Base-by-base conservation (phyloP, 2,888 invertebrate species). In the Metallyticus violacea region DNA sequence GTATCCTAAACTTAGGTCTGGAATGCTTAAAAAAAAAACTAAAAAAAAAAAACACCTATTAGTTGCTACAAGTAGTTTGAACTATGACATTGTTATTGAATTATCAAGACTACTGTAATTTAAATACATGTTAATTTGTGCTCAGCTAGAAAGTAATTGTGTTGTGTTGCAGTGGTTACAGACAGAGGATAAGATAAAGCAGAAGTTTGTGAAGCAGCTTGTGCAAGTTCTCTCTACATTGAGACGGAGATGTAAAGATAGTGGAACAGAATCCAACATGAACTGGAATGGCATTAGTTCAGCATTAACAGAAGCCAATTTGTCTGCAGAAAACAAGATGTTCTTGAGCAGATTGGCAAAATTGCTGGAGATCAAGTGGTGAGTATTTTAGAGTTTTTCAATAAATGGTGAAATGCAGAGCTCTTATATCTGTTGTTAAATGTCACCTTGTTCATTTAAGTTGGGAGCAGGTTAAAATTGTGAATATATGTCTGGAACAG, bases 121-220 rank as follows among this genome's bases (percentile, higher is more conserved):
- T 76, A 15, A 76, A 76, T 15, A 22, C 9, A 9, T 76, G 9
- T 76, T 76, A 76, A 9, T 76, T 9, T 76, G 22, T 76, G 9
- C 22, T 15, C 9, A 80, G 80, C 22, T 25, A 27, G 26, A 28
- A 80, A 25, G 7, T 28, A n/a, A 79, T 7, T n/a, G 26, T n/a
- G 79, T 29, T 29, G 28, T 27, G 7, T 86, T 40, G 22, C 26
- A 26, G 80, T 80, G 28, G 62, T 25, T 79, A 77, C 29, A 81
- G 77, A 22, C 5, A 1, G 62, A 80, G 22, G 29, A 90, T 88
- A 90, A 90, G 88, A 92, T 93, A 0, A 94, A 93, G 90, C 94
- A 94, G 89, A 94, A 94, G 90, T 95, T 94, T 90, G 91, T 94
- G 86, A 91, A 91, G 62, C 91, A 93, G 81, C 90, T 95, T 3